Evolutionary conservation across 2,797 vertebrate genomes (phyloP).

Genomic region (Aeoliscus strigatus): DNA sequence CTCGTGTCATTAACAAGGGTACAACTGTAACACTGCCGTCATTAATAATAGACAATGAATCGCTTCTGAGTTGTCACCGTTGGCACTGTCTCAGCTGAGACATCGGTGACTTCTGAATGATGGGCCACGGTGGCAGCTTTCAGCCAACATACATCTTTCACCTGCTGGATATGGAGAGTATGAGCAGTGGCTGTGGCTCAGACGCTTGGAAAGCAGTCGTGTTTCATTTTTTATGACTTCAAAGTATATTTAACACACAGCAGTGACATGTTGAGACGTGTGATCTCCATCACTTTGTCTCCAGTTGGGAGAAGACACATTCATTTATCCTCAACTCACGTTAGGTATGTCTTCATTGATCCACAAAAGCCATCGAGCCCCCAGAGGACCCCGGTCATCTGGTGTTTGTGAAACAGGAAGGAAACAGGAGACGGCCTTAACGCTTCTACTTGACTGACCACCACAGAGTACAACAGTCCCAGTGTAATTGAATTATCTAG

Average conservation of each 20-base stretch:
- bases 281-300: constrained; percentile 7
- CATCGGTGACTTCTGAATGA: constrained; percentile 57
- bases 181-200: constrained; percentile 4
- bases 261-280: constrained; percentile 1
- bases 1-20: too few relatives aligned
- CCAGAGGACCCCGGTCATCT: constrained; percentile 13
- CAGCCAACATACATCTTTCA: constrained; percentile 35
- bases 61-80: too few relatives aligned
- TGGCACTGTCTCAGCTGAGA: constrained; percentile 52
- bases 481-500: constrained; percentile 66
- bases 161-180: constrained; percentile 21
- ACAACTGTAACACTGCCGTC: too few relatives aligned
- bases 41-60: too few relatives aligned
- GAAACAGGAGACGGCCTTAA: constrained; percentile 37
- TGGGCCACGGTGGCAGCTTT: constrained; percentile 16
- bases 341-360: constrained; percentile 10
- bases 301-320: too few relatives aligned
- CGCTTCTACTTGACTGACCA: constrained; percentile 39
- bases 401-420: constrained; percentile 21
- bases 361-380: constrained; percentile 4
- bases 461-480: constrained; percentile 46
- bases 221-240: constrained; percentile 20
- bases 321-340: too few relatives aligned
- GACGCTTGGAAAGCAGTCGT: constrained; percentile 14
- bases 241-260: constrained; percentile 29